Evolutionary conservation across 2,888 invertebrate species (phyloP), one percentile per base, ranked within the genome.

Genomic region (Ypsolopha scabrella): DNA sequence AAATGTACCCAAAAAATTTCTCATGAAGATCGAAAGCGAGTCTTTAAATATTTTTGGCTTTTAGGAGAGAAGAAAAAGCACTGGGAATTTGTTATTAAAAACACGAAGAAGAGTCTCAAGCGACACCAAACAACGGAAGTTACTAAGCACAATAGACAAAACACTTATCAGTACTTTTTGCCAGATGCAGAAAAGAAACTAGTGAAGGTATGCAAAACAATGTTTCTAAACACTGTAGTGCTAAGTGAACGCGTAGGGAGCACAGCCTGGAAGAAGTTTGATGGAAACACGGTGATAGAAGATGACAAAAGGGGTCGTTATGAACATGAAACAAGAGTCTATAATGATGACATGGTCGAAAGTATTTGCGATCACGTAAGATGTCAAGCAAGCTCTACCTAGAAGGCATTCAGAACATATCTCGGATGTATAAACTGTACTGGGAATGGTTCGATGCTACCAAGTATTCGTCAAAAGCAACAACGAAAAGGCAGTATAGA

Each of bases 191-290:
- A 46, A 7, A 51, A 45, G 43, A 39, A 51, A 33, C 7, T 34
- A 44, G 36, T 50, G 10, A 50, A 48, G 14, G 56, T 56, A 8
- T 58, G 58, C 53, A 56, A 56, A 48, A 55, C 54, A 14, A 58
- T 56, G 55, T 55, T 58, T 52, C 48, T 58, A 9, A 58, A 53
- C 50, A 58, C 58, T 2, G 51, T 57, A 52, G 39, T 52, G n/a
- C 4, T 53, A 43, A 52, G 53, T 41, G 55, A 55, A 38, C 54
- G 55, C n/a, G 41, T 55, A 13, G 48, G 55, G 14, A 53, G 36
- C 13, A 52, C 52, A 24, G 48, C 49, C 24, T 52, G 48, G 43
- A 24, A 48, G 14, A 52, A 52, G 49, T 52, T 44, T 52, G 48
- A 48, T 39, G 48, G 52, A 6, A 48, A 37, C 24, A 44, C 49